These are phyloP conservation scores for Tromatobia lineatoria DNA, from an alignment of 2,888 invertebrate species.

Conservation along the genomic window DNA sequence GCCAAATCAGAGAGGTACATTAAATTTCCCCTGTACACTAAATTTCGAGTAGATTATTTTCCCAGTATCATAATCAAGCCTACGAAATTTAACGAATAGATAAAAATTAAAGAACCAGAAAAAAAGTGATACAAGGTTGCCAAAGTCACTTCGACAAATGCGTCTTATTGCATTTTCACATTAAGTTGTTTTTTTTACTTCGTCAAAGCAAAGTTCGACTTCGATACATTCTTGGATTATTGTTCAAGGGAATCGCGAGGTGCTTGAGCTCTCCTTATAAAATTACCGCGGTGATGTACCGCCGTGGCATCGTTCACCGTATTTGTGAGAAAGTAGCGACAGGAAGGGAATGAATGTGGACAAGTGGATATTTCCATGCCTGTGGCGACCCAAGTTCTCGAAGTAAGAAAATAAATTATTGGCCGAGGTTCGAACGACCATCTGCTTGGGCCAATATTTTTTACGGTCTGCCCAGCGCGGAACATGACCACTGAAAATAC, in stretches of 20 bases:
- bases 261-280: constrained; percentile 2
- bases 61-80: too few relatives aligned
- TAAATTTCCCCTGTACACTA: too few relatives aligned
- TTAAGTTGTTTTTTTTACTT: neutral
- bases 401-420: constrained; percentile 48
- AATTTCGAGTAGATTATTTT: too few relatives aligned
- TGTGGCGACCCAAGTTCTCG: constrained; percentile 15
- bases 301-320: constrained; percentile 23
- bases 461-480: neutral
- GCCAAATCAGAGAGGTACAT: too few relatives aligned
- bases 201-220: neutral
- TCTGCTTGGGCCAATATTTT: constrained; percentile 34
- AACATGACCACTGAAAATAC: neutral
- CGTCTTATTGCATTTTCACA: neutral
- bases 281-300: constrained; percentile 28
- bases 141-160: neutral
- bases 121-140: too few relatives aligned
- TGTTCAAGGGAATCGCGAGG: neutral
- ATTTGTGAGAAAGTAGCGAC: constrained; percentile 46
- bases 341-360: constrained; percentile 56
- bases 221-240: neutral
- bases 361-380: constrained; percentile 61
- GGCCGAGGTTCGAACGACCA: constrained; percentile 18
- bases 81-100: too few relatives aligned
- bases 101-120: too few relatives aligned